Percentiles rank a stretch among this genome's conserved stretches.
These are phyloP conservation scores for Elegia similella DNA, from an alignment of 2,888 invertebrate genomes.

Conservation along the genomic window DNA sequence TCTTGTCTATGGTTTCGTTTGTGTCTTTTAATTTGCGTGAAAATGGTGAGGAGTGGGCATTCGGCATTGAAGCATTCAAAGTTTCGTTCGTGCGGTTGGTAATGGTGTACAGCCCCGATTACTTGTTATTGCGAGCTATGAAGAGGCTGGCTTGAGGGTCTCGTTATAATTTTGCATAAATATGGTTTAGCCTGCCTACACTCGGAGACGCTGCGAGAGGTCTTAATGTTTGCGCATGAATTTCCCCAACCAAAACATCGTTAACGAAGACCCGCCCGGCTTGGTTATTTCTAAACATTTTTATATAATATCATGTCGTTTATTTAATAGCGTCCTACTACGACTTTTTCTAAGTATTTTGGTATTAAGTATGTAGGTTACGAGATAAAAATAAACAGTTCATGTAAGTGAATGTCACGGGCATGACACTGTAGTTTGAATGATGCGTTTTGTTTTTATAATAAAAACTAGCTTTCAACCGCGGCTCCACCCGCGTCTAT, in stretches of 20 bases:
- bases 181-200: conserved; percentile 67
- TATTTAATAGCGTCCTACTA: too few species aligned
- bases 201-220: conserved; percentile 36
- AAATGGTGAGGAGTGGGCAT: conserved; percentile 72
- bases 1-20: conserved; percentile 66
- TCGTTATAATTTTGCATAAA: conserved; percentile 75
- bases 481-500: too few species aligned
- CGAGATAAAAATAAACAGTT: too few species aligned
- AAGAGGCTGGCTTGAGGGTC: conserved; percentile 49
- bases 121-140: conserved; percentile 56
- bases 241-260: conserved; percentile 59
- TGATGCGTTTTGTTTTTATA: too few species aligned
- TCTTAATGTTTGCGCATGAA: conserved; percentile 68
- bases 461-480: too few species aligned
- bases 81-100: conserved; percentile 46
- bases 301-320: background rate
- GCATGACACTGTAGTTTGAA: too few species aligned
- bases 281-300: background rate
- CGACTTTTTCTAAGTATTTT: too few species aligned
- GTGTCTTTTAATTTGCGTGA: conserved; percentile 80
- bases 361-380: too few species aligned
- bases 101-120: conserved; percentile 54
- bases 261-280: conserved; percentile 32
- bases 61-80: conserved; percentile 57
- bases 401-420: too few species aligned